Conservation (phyloP, 2,113 vertebrate species). For the Corapipo altera region DNA sequence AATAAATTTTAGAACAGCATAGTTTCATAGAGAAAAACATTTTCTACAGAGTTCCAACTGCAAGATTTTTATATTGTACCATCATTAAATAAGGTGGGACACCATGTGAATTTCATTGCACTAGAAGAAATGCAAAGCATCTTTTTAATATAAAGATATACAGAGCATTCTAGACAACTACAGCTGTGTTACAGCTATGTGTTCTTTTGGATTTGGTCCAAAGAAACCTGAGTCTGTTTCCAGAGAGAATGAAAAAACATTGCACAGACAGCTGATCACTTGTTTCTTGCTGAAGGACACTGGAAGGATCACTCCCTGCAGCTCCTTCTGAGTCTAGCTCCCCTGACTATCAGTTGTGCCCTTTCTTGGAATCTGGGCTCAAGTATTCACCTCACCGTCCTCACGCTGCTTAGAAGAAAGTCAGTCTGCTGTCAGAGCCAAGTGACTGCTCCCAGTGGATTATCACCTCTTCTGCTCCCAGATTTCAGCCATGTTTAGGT, state of each 20-base stretch:
- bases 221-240: slow-evolving; percentile 86
- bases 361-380: slow-evolving; percentile 29
- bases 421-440: slow-evolving; percentile 40
- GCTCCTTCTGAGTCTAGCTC: slow-evolving; percentile 45
- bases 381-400: slow-evolving; percentile 34
- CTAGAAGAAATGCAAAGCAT: slow-evolving; percentile 81
- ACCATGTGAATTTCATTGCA: slow-evolving; percentile 79
- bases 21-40: slow-evolving; percentile 75
- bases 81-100: slow-evolving; percentile 81
- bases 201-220: slow-evolving; percentile 87
- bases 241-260: slow-evolving; percentile 75
- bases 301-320: slow-evolving; percentile 52
- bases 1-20: slow-evolving; percentile 81
- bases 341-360: slow-evolving; percentile 1
- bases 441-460: slow-evolving; percentile 24
- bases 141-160: slow-evolving; percentile 82
- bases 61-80: slow-evolving; percentile 74
- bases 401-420: slow-evolving; percentile 38
- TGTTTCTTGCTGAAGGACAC: slow-evolving; percentile 62
- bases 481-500: slow-evolving; percentile 95
- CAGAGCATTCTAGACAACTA: slow-evolving; percentile 78
- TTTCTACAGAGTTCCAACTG: slow-evolving; percentile 73
- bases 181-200: slow-evolving; percentile 85
- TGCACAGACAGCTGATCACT: slow-evolving; percentile 72
- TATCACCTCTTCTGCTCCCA: slow-evolving; percentile 99